phyloP scores from a whole-genome alignment of 2,797 vertebrate species.

The Hipposideros larvatus region DNA sequence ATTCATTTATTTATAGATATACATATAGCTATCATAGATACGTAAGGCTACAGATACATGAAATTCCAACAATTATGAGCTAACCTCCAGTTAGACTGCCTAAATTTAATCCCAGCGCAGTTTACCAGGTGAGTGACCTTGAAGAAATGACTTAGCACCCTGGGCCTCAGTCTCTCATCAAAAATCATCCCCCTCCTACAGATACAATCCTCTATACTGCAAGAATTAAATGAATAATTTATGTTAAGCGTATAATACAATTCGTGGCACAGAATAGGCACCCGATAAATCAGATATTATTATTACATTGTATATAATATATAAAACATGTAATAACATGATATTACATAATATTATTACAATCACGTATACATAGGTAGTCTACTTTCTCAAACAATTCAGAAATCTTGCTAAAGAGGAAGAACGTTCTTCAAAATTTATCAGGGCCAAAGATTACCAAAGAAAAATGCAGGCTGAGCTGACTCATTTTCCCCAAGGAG shows the following conservation, averaged over 20 bases:
- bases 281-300: not conserved
- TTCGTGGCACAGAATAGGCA: not conserved
- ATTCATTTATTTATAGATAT: not conserved
- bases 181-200: not conserved
- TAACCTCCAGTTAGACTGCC: not conserved
- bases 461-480: not conserved
- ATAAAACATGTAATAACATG: not conserved
- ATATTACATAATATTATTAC: not conserved
- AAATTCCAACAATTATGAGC: not conserved
- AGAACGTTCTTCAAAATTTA: not conserved
- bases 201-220: not conserved
- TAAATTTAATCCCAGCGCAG: not conserved
- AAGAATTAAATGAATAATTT: not conserved
- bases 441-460: not conserved
- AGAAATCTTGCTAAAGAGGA: not conserved
- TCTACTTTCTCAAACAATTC: conserved; percentile 9
- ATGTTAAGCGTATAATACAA: not conserved
- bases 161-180: not conserved
- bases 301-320: not conserved
- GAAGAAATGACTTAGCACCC: not conserved
- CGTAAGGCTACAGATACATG: not conserved
- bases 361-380: not conserved
- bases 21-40: not conserved
- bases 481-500: conserved; percentile 24
- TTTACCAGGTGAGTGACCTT: not conserved